phyloP scores from a whole-genome alignment of 2,113 vertebrate species.

The Chionomys nivalis region DNA sequence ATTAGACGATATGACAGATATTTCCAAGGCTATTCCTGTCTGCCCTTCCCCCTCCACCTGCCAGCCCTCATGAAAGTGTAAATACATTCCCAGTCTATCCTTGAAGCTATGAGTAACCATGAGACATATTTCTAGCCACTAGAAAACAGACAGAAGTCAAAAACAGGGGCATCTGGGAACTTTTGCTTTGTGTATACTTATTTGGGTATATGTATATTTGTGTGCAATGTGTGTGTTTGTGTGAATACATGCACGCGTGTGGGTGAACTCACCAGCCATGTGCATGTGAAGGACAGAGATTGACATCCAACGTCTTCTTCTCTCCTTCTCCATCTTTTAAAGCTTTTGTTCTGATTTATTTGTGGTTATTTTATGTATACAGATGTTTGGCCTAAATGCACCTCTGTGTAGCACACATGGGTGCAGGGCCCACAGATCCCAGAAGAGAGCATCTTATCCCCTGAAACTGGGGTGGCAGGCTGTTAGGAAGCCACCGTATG shows the following conservation, averaged over 20 bases:
- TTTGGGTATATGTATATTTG: neutral
- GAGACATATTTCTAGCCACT: neutral
- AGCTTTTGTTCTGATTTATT: neutral
- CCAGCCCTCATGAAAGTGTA: neutral
- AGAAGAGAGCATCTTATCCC: neutral
- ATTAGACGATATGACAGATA: neutral
- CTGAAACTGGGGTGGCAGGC: neutral
- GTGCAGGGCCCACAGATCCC: neutral
- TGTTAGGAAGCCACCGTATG: neutral
- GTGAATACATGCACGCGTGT: neutral
- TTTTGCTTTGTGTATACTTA: conserved; percentile 6
- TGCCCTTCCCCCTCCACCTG: neutral
- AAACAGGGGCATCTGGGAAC: neutral
- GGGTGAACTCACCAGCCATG: neutral
- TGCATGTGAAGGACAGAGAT: neutral
- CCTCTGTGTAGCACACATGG: neutral
- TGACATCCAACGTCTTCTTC: neutral
- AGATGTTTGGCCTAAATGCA: neutral
- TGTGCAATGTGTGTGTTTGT: neutral
- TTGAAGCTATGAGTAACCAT: neutral
- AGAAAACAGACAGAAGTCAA: neutral
- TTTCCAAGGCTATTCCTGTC: neutral
- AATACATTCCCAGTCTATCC: neutral
- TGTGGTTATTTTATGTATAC: neutral
- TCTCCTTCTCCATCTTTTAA: neutral